These are phyloP conservation scores for Oxytorus armatus DNA, from an alignment of 2,888 invertebrate genomes.

Conservation along the genomic window DNA sequence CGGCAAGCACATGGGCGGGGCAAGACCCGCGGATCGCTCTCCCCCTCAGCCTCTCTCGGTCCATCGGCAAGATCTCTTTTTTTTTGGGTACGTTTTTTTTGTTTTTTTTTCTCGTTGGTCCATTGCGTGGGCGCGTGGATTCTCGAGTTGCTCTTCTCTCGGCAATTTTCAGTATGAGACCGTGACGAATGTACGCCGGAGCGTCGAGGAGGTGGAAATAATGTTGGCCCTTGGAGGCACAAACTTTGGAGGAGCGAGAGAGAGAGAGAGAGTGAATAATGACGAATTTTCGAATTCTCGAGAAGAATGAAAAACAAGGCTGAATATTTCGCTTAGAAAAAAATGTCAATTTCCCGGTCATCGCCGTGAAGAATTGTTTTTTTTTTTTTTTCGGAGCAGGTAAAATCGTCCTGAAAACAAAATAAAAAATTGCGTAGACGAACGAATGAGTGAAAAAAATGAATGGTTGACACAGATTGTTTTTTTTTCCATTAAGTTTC, in stretches of 20 bases:
- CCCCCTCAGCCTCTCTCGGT: conserved; percentile 37
- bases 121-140: conserved; percentile 52
- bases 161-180: conserved; percentile 8
- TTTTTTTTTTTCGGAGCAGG: not conserved
- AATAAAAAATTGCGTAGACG: conserved; percentile 42
- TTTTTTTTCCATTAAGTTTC: conserved; percentile 75
- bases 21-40: conserved; percentile 55
- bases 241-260: not conserved
- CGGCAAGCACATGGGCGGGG: conserved; percentile 77
- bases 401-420: not conserved
- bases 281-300: not conserved
- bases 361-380: not conserved
- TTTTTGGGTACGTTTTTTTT: too few relatives aligned
- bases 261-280: not conserved
- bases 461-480: conserved; percentile 79
- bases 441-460: conserved; percentile 19
- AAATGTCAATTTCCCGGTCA: conserved; percentile 6
- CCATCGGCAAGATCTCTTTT: conserved; percentile 26
- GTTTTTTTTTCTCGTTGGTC: conserved; percentile 24
- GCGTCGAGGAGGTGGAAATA: conserved; percentile 9
- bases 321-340: not conserved
- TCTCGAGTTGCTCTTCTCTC: conserved; percentile 32
- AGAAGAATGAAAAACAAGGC: conserved; percentile 4
- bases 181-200: conserved; percentile 33
- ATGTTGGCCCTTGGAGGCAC: not conserved